Evolutionary conservation across 2,888 invertebrate genomes (phyloP), one percentile per base, ranked within the genome.

Genomic region (Dendrolimus houi): DNA sequence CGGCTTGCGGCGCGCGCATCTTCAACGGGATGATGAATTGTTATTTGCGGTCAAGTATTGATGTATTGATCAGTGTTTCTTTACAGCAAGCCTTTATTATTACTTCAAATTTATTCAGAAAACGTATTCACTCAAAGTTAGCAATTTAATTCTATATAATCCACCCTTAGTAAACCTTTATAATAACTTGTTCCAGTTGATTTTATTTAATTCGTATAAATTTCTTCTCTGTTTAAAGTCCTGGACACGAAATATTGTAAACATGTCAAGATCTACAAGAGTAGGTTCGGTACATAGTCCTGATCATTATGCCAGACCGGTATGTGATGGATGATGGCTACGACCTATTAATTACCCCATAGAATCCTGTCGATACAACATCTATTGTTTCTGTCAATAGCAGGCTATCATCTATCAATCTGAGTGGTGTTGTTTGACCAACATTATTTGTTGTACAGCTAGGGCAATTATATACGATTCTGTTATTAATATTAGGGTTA

Each of bases 301-400:
- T 59, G 40, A 41, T 54, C 60, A 59, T 60, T 63, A 64, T 60
- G 68, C 68, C 69, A 63, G 65, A 65, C 66, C 68, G 71, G 71
- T 69, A 62, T 57, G 65, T 84, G 88, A 87, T 88, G 72, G 87
- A 89, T 87, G 78, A 70, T 67, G 68, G 64, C 64, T 64, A 68
- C 82, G 76, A 85, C 81, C 82, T 85, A 86, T 88, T 88, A 89
- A 90, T 89, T 88, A 89, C 82, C 73, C 67, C 67, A 72, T 74
- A 76, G 81, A 82, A 84, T 74, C 79, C 77, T 75, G 74, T 75
- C 77, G 81, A 81, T 84, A 79, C 72, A 72, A 69, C 74, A 71
- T 75, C 81, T 79, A 87, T 89, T 89, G 87, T 88, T 84, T 77
- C 75, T 70, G 65, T 62, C 71, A 79, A 77, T 79, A 78, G 70